Evolutionary conservation across 2,888 invertebrate genomes (phyloP).

Genomic region (Reticulitermes lucifugus): DNA sequence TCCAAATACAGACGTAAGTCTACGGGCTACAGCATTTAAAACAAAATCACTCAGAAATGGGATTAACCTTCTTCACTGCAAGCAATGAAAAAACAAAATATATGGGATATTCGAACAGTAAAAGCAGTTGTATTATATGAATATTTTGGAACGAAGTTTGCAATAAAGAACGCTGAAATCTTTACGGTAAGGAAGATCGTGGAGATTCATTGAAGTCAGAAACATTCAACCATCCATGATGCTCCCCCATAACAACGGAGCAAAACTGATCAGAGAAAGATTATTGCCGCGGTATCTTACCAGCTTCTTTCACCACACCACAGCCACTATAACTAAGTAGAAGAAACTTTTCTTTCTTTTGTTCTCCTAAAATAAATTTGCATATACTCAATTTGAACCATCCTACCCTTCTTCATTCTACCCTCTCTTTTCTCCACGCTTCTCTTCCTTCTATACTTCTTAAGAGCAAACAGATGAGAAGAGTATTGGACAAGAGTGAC

Average conservation of each 20-base stretch:
- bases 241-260: background rate
- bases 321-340: background rate
- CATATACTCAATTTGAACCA: constrained; percentile 46
- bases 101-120: background rate
- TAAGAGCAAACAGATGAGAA: background rate
- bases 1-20: background rate
- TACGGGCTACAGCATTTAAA: background rate
- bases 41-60: background rate
- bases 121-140: background rate
- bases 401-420: background rate
- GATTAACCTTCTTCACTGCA: background rate
- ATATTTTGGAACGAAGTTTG: background rate
- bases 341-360: constrained; percentile 39
- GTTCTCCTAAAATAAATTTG: constrained; percentile 48
- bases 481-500: constrained; percentile 26
- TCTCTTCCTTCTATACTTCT: constrained; percentile 17
- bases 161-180: background rate
- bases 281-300: constrained; percentile 17
- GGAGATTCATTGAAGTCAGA: background rate
- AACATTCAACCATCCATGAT: background rate
- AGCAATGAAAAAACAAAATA: background rate
- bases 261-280: constrained; percentile 5
- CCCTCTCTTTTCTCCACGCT: background rate
- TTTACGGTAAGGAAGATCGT: background rate
- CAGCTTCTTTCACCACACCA: background rate